Evolutionary conservation across 2,113 vertebrate genomes (phyloP).

Genomic region (Carlito syrichta): DNA sequence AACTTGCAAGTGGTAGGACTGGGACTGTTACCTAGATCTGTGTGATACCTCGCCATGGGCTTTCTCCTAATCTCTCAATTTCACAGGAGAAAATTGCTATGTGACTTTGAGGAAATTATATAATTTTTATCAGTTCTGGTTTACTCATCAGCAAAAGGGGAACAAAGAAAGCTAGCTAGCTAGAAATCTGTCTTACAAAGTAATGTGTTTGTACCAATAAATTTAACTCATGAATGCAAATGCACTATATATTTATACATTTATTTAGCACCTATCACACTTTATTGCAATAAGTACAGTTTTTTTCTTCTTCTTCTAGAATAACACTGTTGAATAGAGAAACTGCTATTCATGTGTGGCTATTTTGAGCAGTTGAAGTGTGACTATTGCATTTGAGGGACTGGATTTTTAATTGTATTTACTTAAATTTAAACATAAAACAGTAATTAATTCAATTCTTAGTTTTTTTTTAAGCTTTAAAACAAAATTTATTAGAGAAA

Average conservation of each 20-base stretch:
- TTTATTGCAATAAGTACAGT: neutral
- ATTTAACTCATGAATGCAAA: neutral
- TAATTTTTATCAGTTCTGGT: neutral
- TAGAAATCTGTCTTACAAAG: neutral
- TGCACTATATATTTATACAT: neutral
- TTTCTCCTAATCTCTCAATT: constrained; percentile 35
- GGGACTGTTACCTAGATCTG: neutral
- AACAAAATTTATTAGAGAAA: too few species aligned
- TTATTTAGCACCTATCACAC: neutral
- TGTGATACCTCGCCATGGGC: neutral
- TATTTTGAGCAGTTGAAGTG: neutral
- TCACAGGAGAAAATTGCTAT: neutral
- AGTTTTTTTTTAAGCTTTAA: too few species aligned
- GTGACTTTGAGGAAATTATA: constrained; percentile 6
- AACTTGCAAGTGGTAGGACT: neutral
- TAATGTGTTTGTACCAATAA: neutral
- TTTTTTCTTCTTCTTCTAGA: neutral
- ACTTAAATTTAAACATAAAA: neutral
- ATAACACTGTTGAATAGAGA: neutral
- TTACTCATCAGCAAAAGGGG: neutral
- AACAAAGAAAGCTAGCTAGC: too few species aligned
- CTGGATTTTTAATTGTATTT: neutral
- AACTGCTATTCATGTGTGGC: neutral
- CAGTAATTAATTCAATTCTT: neutral
- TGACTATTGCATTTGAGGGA: neutral